These are phyloP conservation scores for Phaenicophaeus curvirostris DNA, from an alignment of 2,797 vertebrate genomes.

Conservation along the genomic window DNA sequence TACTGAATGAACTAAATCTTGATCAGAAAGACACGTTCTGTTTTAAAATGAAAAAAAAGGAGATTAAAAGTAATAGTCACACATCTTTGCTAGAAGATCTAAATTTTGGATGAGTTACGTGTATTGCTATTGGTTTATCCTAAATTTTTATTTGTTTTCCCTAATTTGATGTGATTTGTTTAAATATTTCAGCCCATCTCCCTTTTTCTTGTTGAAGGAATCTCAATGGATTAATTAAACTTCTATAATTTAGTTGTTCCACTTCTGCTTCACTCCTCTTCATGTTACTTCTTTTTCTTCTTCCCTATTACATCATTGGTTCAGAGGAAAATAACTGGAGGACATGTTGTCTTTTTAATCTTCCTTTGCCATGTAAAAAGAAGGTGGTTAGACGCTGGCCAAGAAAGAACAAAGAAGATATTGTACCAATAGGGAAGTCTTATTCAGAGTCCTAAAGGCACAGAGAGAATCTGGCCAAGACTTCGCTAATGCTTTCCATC, in stretches of 20 bases:
- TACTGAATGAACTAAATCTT: neutral
- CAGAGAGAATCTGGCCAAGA: neutral
- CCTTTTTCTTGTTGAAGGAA: neutral
- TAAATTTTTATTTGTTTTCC: neutral
- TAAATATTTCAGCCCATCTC: neutral
- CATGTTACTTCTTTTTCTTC: neutral
- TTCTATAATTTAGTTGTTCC: neutral
- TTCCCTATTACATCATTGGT: neutral
- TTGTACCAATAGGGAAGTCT: neutral
- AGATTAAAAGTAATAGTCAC: neutral
- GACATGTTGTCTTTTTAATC: constrained; percentile 1
- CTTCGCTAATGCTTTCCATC: constrained; percentile 28
- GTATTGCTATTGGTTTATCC: neutral
- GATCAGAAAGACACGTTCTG: neutral
- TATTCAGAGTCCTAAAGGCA: neutral
- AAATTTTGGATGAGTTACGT: neutral
- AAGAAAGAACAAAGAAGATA: constrained; percentile 11
- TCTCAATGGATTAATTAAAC: neutral
- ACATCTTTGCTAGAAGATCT: neutral
- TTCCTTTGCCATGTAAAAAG: neutral
- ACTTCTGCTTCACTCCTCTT: neutral
- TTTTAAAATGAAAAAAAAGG: neutral
- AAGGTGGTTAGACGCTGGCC: neutral
- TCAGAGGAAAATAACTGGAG: constrained; percentile 34
- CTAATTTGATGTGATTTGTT: neutral